Evolutionary conservation across 1,140 invertebrate species (phyloP), one percentile per base, ranked within the genome.

Genomic region (Pristionchus pacificus): DNA sequence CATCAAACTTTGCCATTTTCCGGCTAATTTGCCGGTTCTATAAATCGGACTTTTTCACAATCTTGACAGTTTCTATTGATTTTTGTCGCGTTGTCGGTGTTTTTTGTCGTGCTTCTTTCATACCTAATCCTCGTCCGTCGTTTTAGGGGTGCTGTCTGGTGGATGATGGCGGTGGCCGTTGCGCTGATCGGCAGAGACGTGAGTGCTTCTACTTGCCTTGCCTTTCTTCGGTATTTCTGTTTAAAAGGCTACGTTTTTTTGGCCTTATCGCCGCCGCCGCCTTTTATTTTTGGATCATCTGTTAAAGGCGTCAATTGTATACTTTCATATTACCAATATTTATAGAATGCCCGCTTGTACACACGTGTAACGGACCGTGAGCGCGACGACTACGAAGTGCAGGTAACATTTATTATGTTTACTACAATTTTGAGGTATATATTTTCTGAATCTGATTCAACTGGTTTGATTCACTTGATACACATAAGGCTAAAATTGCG

Each of bases 181-280:
- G 76, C 76, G 10, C 75, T 77, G 24, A 76, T 77, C 65, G 63
- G 71, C 27, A 77, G 67, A 68, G 65, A 77, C 33, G 76, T 77
- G 27, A 73, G 65, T 74, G 19, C 15, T 38, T 59, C 58, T 59
- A 31, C 72, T 15, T 10, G 24, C 32, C 69, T 77, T 15, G 76
- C 32, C 49, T 58, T 32, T 10, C 19, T 72, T 13, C 6, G 68
- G 68, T 63, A 3, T 70, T 65, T 62, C 31, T 2, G 58, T 29
- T 19, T 38, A 24, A 3, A 68, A n/a, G 65, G 10, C 62, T n/a
- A 25, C 33, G 10, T 67, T 68, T 65, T 68, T 68, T 28, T 32
- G 38, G 38, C 6, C 13, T 32, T 24, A 61, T 61, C 25, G 60
- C 28, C 13, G 14, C 55, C 55, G 19, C 19, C 19, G 19, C 19